Evolutionary conservation across 2,888 invertebrate genomes (phyloP), one percentile per base, ranked within the genome.

Genomic region (Cantharis lateralis): DNA sequence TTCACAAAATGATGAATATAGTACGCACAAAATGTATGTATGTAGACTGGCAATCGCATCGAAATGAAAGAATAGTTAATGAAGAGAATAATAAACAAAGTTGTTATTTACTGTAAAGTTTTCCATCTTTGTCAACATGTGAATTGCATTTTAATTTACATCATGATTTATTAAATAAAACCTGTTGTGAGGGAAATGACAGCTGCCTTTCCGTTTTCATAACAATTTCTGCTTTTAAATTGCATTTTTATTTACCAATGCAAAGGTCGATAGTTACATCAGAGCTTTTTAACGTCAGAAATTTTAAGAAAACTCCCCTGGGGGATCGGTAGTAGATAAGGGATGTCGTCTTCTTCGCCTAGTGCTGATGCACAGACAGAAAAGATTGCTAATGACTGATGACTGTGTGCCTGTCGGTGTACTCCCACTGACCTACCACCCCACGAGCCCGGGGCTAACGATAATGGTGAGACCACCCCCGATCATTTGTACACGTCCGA

Each of bases 401-500:
- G 79, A 79, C 78, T 78, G 48, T 48, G 48, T 48, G 79, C 76
- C 74, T 75, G 78, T 73, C 74, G 62, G 74, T 72, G 74, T 66
- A 78, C 75, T 75, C 78, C 80, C 76, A 75, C 73, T 62, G 68
- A 63, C 76, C 78, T 74, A 71, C 24, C 76, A 73, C 62, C 72
- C 77, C 71, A 72, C 71, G 10, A 61, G 74, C 74, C 74, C 74
- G 78, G 77, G 75, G 79, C 80, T 81, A 81, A 81, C 80, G 80
- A 81, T 81, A 80, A 81, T 81, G 80, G 80, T 74, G 80, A 75
- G 78, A 79, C 80, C 80, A 80, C 81, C 81, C 81, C 80, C 73
- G 78, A 79, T 81, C 81, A 81, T 81, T 81, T 81, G 79, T 81
- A 80, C 79, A 81, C 81, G 81, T 81, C 81, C 73, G 78, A 75